These are phyloP conservation scores for Elysia crispata DNA, from an alignment of 2,888 invertebrate species.

Conservation along the genomic window DNA sequence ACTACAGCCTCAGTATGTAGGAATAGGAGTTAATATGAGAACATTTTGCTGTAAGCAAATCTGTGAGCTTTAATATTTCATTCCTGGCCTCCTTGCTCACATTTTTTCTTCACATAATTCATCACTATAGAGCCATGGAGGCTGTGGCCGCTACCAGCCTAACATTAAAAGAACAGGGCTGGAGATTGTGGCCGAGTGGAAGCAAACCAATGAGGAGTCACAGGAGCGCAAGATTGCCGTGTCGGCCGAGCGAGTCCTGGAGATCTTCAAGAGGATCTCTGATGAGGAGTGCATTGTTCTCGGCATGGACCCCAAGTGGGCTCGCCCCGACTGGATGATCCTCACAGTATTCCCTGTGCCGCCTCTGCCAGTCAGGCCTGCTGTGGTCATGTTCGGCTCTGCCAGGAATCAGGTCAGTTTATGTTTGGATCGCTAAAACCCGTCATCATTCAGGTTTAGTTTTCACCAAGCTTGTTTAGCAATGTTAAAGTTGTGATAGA, in stretches of 20 bases:
- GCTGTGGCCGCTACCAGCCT: constrained; percentile 98
- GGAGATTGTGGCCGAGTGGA: constrained; percentile 98
- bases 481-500: too few species aligned
- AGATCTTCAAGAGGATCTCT: constrained; percentile 88
- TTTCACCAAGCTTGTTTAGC: too few species aligned
- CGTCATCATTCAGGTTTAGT: too few species aligned
- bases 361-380: constrained; percentile 95
- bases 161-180: constrained; percentile 92
- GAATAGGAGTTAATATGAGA: too few species aligned
- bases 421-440: too few species aligned
- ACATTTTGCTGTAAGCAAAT: too few species aligned
- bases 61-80: too few species aligned
- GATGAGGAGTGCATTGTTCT: constrained; percentile 97
- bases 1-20: too few species aligned
- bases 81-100: too few species aligned
- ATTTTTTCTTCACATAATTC: too few species aligned
- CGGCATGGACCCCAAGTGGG: constrained; percentile 94
- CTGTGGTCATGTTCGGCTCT: constrained; percentile 99
- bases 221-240: constrained; percentile 95
- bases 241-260: constrained; percentile 97
- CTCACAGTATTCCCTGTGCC: constrained; percentile 98
- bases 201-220: constrained; percentile 96
- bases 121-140: constrained; percentile 87
- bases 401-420: constrained; percentile 88
- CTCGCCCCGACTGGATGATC: constrained; percentile 99